A percentile compares a stretch with the other conserved stretches of the same genome.
Conservation (phyloP, 2,797 vertebrate species). For the Meda fulgida region DNA sequence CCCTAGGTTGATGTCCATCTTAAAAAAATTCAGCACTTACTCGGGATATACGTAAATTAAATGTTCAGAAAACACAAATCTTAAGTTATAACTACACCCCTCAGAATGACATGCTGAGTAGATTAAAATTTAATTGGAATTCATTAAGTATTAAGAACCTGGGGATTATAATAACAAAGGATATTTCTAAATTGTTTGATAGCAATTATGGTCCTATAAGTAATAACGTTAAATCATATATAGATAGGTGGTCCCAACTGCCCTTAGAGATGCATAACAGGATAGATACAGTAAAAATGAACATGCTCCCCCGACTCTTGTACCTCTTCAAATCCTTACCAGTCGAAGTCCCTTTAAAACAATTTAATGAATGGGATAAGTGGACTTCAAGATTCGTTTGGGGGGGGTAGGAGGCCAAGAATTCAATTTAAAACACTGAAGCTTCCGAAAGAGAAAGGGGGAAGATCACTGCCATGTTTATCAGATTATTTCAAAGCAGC, state of each 20-base stretch:
- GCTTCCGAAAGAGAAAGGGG: not conserved
- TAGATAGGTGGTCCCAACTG: too few relatives aligned
- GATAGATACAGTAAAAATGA: not conserved
- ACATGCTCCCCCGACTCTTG: too few relatives aligned
- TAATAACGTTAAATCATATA: not conserved
- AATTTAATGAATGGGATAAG: too few relatives aligned
- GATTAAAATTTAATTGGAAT: not conserved
- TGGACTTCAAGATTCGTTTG: too few relatives aligned
- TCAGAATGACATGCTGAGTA: not conserved
- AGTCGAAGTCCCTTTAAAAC: too few relatives aligned
- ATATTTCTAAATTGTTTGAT: not conserved
- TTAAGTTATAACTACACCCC: not conserved
- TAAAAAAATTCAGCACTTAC: not conserved
- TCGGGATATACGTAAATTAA: not conserved
- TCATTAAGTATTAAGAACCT: not conserved
- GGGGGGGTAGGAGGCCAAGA: not conserved
- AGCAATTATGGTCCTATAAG: not conserved
- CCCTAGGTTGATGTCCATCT: not conserved
- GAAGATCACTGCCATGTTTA: too few relatives aligned
- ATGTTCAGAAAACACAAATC: not conserved
- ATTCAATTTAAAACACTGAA: constrained; percentile 5
- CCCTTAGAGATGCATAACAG: not conserved
- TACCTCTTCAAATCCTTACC: too few relatives aligned
- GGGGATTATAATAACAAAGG: not conserved
- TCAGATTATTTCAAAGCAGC: too few relatives aligned